These are phyloP conservation scores for Nephrotoma guestfalica DNA, from an alignment of 2,888 invertebrate genomes.

Conservation along the genomic window DNA sequence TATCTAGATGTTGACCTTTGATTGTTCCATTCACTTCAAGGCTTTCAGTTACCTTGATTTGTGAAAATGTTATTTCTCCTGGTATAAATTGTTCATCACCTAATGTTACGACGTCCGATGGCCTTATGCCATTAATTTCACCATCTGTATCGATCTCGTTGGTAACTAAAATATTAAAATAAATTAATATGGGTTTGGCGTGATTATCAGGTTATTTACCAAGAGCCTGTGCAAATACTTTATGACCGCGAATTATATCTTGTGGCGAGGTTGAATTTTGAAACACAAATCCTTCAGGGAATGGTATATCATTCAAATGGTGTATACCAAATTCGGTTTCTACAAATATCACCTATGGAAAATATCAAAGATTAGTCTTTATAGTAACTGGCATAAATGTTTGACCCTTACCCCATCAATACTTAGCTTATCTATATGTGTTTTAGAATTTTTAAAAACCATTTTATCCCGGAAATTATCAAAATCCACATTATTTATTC, in stretches of 20 bases:
- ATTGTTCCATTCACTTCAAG: conserved; percentile 37
- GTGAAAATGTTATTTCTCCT: conserved; percentile 35
- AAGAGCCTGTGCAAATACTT: conserved; percentile 17
- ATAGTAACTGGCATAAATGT: not conserved
- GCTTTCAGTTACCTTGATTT: conserved; percentile 35
- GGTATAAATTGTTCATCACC: conserved; percentile 29
- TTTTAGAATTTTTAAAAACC: conserved; percentile 31
- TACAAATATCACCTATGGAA: conserved; percentile 29
- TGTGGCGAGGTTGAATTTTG: not conserved
- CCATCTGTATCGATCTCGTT: conserved; percentile 28
- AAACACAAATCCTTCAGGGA: conserved; percentile 34
- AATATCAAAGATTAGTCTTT: conserved; percentile 1
- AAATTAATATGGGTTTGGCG: not conserved
- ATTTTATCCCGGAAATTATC: conserved; percentile 28
- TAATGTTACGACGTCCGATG: conserved; percentile 34
- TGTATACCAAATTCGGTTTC: conserved; percentile 23
- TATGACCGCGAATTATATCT: not conserved
- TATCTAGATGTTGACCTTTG: conserved; percentile 29
- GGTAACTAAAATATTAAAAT: conserved; percentile 14
- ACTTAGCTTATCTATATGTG: conserved; percentile 27
- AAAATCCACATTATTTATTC: conserved; percentile 37
- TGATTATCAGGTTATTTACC: conserved; percentile 13
- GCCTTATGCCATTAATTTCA: conserved; percentile 33
- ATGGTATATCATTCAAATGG: conserved; percentile 34
- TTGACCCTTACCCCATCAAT: conserved; percentile 34